Percentiles rank a stretch among this genome's conserved stretches.
These are phyloP conservation scores for Aspidoscelis tigris DNA, from an alignment of 2,113 vertebrate genomes.

Conservation along the genomic window DNA sequence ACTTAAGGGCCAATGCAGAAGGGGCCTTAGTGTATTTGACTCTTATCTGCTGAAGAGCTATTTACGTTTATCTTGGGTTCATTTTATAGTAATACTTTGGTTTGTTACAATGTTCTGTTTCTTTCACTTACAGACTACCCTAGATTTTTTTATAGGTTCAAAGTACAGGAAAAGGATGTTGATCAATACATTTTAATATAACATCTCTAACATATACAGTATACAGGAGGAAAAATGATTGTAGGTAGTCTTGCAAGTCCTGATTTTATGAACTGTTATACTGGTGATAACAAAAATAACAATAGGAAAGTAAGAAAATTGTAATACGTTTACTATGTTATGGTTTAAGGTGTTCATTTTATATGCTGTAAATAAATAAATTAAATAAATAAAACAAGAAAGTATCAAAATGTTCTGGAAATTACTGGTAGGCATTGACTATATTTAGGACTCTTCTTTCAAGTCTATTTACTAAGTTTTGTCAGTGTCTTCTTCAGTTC, in stretches of 20 bases:
- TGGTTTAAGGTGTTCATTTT: too few relatives aligned
- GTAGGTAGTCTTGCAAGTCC: background rate
- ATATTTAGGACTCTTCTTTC: background rate
- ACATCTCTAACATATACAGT: too few relatives aligned
- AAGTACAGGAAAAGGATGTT: background rate
- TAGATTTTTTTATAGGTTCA: background rate
- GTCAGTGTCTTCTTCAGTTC: background rate
- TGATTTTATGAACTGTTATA: background rate
- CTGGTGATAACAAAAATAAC: background rate
- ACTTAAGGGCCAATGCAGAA: too few relatives aligned
- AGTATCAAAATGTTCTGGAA: background rate
- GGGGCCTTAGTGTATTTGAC: background rate
- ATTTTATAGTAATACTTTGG: background rate
- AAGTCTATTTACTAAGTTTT: background rate
- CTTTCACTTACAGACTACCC: background rate
- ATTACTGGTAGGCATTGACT: background rate
- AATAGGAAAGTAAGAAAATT: background rate
- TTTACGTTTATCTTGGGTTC: too few relatives aligned
- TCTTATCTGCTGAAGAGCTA: background rate
- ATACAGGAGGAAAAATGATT: too few relatives aligned
- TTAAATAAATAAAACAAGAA: background rate
- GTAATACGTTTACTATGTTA: too few relatives aligned
- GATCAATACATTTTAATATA: too few relatives aligned
- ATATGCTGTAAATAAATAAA: too few relatives aligned
- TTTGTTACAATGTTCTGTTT: background rate